phyloP scores from a whole-genome alignment of 2,797 vertebrate species.

The Tragelaphus eurycerus region DNA sequence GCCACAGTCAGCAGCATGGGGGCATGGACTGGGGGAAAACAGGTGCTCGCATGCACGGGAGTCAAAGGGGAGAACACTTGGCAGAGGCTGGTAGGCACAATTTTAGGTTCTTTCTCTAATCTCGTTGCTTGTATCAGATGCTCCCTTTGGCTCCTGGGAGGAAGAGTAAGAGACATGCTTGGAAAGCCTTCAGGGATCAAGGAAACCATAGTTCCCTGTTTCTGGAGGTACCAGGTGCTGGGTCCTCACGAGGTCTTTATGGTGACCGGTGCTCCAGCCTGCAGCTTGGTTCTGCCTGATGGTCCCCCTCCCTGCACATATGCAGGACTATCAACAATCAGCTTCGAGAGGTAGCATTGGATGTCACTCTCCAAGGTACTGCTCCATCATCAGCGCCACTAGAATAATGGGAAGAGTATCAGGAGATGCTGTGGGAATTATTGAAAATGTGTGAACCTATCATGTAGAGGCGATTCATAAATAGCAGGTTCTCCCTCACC shows the following conservation, averaged over 20 bases:
- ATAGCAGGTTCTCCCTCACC: not conserved
- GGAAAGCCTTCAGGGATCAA: not conserved
- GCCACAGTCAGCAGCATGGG: not conserved
- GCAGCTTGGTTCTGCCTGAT: not conserved
- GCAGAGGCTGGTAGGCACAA: not conserved
- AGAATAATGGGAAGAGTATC: not conserved
- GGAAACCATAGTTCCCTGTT: not conserved
- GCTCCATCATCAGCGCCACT: too few species aligned
- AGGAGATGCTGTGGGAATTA: not conserved
- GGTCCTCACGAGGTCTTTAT: fast-evolving
- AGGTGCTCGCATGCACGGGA: fast-evolving
- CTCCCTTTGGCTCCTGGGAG: not conserved
- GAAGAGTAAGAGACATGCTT: not conserved
- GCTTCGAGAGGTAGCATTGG: not conserved
- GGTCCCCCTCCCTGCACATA: not conserved
- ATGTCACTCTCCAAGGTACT: not conserved
- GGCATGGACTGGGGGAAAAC: not conserved
- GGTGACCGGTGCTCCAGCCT: not conserved
- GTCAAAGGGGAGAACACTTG: not conserved
- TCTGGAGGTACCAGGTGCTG: not conserved
- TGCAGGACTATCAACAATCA: not conserved
- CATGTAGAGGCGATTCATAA: not conserved
- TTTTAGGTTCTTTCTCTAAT: not conserved
- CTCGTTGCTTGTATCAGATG: not conserved
- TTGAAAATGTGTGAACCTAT: too few species aligned